These are phyloP conservation scores for Lordiphosa andalusiaca DNA, from an alignment of 2,888 invertebrate species.

Conservation along the genomic window DNA sequence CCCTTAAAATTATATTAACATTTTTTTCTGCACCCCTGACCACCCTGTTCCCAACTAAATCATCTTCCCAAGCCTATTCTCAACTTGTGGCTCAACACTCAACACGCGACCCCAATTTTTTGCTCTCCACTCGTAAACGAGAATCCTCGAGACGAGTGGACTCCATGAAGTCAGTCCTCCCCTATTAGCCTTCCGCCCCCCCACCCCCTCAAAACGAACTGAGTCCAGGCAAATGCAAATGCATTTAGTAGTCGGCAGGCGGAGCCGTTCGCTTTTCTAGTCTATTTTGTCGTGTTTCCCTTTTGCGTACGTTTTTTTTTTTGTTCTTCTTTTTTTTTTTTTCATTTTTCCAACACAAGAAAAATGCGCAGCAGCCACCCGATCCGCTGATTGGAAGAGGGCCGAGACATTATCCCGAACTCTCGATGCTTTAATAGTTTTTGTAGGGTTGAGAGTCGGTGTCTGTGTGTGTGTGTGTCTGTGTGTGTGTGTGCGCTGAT, in stretches of 20 bases:
- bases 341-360: constrained; percentile 32
- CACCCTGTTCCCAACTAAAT: no score
- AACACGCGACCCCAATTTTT: background rate
- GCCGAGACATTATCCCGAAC: constrained; percentile 39
- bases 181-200: no score
- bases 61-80: no score
- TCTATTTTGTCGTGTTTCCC: constrained; percentile 51
- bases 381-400: constrained; percentile 72
- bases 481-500: no score
- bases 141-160: background rate
- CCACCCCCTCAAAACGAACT: no score
- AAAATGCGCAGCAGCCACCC: constrained; percentile 51
- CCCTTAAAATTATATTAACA: no score
- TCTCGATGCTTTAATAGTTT: constrained; percentile 58
- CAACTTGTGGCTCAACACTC: no score
- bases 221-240: background rate
- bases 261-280: constrained; percentile 75
- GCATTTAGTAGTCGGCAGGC: constrained; percentile 56
- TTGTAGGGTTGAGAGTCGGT: constrained; percentile 38
- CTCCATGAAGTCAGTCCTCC: background rate
- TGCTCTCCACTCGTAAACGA: no score
- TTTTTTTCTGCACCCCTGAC: no score
- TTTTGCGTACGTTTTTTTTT: constrained; percentile 6
- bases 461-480: no score
- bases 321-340: constrained; percentile 13